phyloP scores from a whole-genome alignment of 2,888 invertebrate species.

The Mermis nigrescens region DNA sequence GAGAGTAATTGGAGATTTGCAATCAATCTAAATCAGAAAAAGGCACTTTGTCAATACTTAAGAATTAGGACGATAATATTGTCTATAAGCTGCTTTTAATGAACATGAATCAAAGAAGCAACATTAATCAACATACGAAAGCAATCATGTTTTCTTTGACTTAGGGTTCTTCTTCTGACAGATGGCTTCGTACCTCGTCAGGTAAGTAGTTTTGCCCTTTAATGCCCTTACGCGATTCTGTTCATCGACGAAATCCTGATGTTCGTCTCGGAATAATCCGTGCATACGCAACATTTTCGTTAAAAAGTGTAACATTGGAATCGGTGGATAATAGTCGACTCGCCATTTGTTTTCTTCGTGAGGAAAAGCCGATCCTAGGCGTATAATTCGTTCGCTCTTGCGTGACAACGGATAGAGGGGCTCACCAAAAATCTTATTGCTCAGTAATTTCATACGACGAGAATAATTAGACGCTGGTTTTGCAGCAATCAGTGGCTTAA shows the following conservation, averaged over 20 bases:
- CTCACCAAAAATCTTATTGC: constrained; percentile 7
- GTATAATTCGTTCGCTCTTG: not conserved
- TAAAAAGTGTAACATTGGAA: constrained; percentile 11
- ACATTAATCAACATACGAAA: no score
- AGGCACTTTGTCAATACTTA: no score
- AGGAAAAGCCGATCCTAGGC: not conserved
- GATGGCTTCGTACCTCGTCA: no score
- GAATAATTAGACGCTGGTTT: constrained; percentile 1
- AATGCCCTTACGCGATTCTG: constrained; percentile 54
- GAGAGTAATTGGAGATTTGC: no score
- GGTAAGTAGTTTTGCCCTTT: no score
- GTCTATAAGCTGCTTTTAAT: no score
- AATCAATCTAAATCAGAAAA: no score
- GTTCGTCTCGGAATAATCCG: constrained; percentile 61
- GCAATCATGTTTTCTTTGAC: no score
- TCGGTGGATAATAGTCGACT: constrained; percentile 8
- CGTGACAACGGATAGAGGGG: not conserved
- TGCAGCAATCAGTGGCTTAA: not conserved
- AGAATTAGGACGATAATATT: no score
- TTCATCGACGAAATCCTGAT: constrained; percentile 69
- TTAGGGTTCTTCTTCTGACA: no score
- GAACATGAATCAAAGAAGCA: no score
- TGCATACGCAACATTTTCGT: constrained; percentile 46
- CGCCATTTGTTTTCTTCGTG: not conserved
- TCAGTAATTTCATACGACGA: not conserved